Percentiles rank a stretch among this genome's conserved stretches.
These are phyloP conservation scores for Cephalotes varians DNA, from an alignment of 2,888 invertebrate species.

Conservation along the genomic window DNA sequence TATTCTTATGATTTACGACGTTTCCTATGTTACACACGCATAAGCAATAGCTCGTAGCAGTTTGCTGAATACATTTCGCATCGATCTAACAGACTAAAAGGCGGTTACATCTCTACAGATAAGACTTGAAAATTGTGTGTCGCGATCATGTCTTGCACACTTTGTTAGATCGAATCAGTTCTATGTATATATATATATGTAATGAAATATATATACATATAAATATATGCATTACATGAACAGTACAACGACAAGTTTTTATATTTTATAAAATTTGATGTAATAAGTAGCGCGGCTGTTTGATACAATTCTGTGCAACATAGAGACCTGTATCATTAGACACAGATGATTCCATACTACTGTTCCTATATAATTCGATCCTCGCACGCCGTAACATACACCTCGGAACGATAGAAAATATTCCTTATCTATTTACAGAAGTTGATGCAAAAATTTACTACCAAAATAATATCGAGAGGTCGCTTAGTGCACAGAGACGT, in stretches of 20 bases:
- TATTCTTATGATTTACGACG: slow-evolving; percentile 51
- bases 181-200: slow-evolving; percentile 47
- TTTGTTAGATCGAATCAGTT: slow-evolving; percentile 67
- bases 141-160: slow-evolving; percentile 31
- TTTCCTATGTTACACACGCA: slow-evolving; percentile 49
- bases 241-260: slow-evolving; percentile 77
- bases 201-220: slow-evolving; percentile 56
- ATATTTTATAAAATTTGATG: slow-evolving; percentile 73
- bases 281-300: slow-evolving; percentile 67
- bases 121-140: slow-evolving; percentile 46
- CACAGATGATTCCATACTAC: slow-evolving; percentile 41
- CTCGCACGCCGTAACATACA: slow-evolving; percentile 25
- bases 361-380: slow-evolving; percentile 30
- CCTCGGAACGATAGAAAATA: slow-evolving; percentile 1
- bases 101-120: slow-evolving; percentile 34
- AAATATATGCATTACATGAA: slow-evolving; percentile 60
- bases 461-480: slow-evolving; percentile 27
- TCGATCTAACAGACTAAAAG: slow-evolving; percentile 60
- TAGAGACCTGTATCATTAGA: slow-evolving; percentile 53
- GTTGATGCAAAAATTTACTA: background rate
- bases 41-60: slow-evolving; percentile 54
- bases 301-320: slow-evolving; percentile 64
- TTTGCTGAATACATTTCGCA: slow-evolving; percentile 55
- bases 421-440: slow-evolving; percentile 2
- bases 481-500: slow-evolving; percentile 52